These are phyloP conservation scores for Sprattus sprattus DNA, from an alignment of 2,113 vertebrate genomes.

Conservation along the genomic window DNA sequence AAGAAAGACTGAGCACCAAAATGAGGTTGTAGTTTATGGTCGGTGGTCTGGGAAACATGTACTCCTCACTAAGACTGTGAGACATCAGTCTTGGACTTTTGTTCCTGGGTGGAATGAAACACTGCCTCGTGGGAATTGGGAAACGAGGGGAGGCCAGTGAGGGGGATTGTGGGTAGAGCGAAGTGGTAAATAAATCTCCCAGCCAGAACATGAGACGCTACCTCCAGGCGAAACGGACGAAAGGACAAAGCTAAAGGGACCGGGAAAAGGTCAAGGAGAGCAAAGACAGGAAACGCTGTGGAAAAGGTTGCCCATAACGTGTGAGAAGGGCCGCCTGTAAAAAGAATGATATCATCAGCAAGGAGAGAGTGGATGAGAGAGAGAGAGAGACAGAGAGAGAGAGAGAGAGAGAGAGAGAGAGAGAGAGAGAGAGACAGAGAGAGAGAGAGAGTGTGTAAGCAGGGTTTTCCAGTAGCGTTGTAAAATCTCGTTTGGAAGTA, in stretches of 20 bases:
- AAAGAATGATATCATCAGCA: constrained; percentile 41
- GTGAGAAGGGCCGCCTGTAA: constrained; percentile 50
- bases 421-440: constrained; percentile 23
- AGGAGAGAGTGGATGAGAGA: constrained; percentile 1
- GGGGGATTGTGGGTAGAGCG: constrained; percentile 11
- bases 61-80: background rate
- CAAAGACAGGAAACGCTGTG: constrained; percentile 46
- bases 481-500: background rate
- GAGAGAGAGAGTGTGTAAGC: background rate
- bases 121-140: background rate
- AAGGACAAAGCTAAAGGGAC: constrained; percentile 58
- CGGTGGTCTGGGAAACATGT: background rate
- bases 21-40: background rate
- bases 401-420: background rate
- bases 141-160: background rate
- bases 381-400: background rate
- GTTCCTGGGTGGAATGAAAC: constrained; percentile 3
- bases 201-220: constrained; percentile 59
- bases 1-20: background rate
- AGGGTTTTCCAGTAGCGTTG: background rate
- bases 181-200: constrained; percentile 66
- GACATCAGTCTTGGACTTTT: background rate
- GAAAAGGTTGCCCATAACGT: constrained; percentile 61
- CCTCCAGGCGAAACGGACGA: constrained; percentile 58
- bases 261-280: constrained; percentile 69